Evolutionary conservation across 2,888 invertebrate genomes (phyloP), one percentile per base, ranked within the genome.

Genomic region (Lasioglossum pauxillum): DNA sequence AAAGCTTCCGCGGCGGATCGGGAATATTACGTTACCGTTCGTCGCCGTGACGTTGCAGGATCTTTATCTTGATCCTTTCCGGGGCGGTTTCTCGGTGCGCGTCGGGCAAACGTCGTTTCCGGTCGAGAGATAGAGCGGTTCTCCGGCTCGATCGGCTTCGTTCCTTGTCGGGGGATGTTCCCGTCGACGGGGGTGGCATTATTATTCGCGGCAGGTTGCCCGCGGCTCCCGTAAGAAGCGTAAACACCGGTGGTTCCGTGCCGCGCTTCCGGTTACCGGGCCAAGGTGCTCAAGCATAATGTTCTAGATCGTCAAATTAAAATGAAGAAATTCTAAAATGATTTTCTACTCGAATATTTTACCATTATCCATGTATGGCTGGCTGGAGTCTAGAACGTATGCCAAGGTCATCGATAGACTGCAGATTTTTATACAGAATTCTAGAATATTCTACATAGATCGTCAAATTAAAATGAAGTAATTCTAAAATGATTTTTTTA

Each of bases 1-100:
- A 90, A 91, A 93, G 93, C 92, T 91, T 91, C 91, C 89, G 75
- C 88, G 83, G 80, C 35, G 72, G 85, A 89, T 91, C 82, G 88
- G 76, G 86, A 87, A 90, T 90, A 91, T 90, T 85, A 79, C 82
- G 89, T 90, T 88, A 85, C 84, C 76, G 44, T 82, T 85, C 82
- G 80, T 49, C 73, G 49, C 5, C 72, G 46, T 35, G 78, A 81
- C 76, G 76, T 78, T 10, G 72, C 75, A 41, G 41, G 74, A 73
- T 78, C 78, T 80, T 80, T 75, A 83, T 80, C 77, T 35, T 64
- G 14, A 49, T 75, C 71, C 79, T 71, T 44, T 57, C 23, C 49
- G 53, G 44, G 69, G n/a, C 60, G 79, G 74, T 46, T 78, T 75
- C 69, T 27, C 5, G 44, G 60, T 27, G 27, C 60, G 60, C 67